Conservation (phyloP, 2,113 vertebrate genomes). For the Periophthalmus modestus region DNA sequence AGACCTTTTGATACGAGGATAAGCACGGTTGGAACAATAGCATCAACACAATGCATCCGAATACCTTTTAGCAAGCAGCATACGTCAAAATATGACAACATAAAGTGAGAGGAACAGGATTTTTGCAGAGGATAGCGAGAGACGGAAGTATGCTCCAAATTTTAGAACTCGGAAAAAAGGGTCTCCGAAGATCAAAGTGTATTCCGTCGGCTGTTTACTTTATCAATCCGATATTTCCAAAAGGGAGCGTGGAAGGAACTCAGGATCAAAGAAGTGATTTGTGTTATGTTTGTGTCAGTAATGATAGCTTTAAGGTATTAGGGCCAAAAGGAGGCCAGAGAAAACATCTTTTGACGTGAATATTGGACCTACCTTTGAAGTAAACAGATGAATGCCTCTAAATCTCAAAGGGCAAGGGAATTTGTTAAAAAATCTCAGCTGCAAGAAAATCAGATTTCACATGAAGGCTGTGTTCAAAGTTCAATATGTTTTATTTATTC, state of each 20-base stretch:
- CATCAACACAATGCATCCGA: not conserved
- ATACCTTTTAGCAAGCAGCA: not conserved
- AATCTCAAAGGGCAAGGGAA: not conserved
- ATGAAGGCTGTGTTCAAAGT: not conserved
- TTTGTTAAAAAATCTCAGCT: not conserved
- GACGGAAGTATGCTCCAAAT: not conserved
- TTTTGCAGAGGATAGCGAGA: not conserved
- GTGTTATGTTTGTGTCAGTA: not conserved
- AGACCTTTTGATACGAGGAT: not conserved
- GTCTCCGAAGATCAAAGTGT: conserved; percentile 36
- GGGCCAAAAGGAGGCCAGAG: not conserved
- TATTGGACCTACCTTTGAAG: not conserved
- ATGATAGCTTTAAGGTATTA: not conserved
- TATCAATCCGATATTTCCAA: conserved; percentile 33
- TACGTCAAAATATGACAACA: not conserved
- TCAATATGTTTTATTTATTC: not conserved
- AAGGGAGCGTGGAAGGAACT: conserved; percentile 11
- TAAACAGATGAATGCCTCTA: not conserved
- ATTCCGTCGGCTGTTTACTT: conserved; percentile 27
- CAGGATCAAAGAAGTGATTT: conserved; percentile 41
- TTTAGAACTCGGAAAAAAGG: conserved; percentile 4
- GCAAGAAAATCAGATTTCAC: not conserved
- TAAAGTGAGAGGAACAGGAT: not conserved
- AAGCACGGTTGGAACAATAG: not conserved
- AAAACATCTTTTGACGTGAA: not conserved